Evolutionary conservation across 1,140 invertebrate species (phyloP).

Genomic region (Lethrus apterus): DNA sequence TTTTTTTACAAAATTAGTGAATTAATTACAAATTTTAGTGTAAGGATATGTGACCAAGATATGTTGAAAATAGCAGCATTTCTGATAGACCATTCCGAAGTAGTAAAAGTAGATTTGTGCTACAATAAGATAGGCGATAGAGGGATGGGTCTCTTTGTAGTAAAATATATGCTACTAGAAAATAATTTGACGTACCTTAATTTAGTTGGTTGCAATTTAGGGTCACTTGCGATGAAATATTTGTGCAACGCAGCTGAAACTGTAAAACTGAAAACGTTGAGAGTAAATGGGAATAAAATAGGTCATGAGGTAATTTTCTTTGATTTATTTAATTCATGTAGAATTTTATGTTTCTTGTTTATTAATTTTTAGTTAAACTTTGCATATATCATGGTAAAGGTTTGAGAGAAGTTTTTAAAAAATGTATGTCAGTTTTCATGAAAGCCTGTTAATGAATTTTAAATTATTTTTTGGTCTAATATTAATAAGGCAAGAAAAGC

Average conservation of each 20-base stretch:
- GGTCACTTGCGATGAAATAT: slow-evolving; percentile 33
- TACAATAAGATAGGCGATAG: slow-evolving; percentile 48
- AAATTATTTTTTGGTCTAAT: too few relatives aligned
- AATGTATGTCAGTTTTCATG: too few relatives aligned
- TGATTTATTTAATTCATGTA: background rate
- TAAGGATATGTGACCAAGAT: slow-evolving; percentile 43
- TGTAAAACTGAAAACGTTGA: slow-evolving; percentile 43
- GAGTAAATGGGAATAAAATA: slow-evolving; percentile 49
- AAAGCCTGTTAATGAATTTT: too few relatives aligned
- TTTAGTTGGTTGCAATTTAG: slow-evolving; percentile 48
- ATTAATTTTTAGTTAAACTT: background rate
- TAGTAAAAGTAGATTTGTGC: slow-evolving; percentile 45
- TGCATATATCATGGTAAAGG: too few relatives aligned
- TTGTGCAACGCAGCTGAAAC: slow-evolving; percentile 17
- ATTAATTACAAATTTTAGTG: slow-evolving; percentile 25
- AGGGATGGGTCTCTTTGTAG: slow-evolving; percentile 44
- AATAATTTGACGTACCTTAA: slow-evolving; percentile 45
- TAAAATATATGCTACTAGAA: slow-evolving; percentile 25
- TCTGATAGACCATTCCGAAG: slow-evolving; percentile 38
- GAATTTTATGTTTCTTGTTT: background rate
- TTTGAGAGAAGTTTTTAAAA: too few relatives aligned
- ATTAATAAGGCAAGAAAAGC: too few relatives aligned
- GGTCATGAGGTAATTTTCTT: slow-evolving; percentile 35
- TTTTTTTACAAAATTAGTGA: background rate
- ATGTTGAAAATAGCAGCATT: slow-evolving; percentile 44